phyloP scores from a whole-genome alignment of 2,113 vertebrate species.

The Trematocara zebra region DNA sequence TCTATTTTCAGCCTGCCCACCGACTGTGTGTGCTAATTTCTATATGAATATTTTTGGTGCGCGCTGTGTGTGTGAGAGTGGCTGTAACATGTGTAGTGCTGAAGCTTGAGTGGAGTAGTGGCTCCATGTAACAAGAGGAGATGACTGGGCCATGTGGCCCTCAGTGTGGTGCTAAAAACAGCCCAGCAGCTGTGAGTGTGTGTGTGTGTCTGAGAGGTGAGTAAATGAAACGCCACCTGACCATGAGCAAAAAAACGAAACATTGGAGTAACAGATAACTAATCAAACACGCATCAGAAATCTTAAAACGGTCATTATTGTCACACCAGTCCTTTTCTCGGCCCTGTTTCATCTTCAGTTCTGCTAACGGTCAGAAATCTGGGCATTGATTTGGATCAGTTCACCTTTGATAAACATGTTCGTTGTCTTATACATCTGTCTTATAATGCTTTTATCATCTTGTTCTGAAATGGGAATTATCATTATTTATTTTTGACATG shows the following conservation, averaged over 20 bases:
- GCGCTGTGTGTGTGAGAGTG: not conserved
- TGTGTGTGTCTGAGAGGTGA: not conserved
- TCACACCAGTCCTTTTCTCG: rapidly evolving
- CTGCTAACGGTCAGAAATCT: rapidly evolving
- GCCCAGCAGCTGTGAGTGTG: constrained; percentile 49
- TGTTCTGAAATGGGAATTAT: not conserved
- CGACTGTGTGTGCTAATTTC: not conserved
- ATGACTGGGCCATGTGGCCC: constrained; percentile 43
- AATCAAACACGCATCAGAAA: not conserved
- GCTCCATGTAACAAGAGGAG: constrained; percentile 57
- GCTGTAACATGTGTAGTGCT: not conserved
- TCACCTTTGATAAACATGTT: not conserved
- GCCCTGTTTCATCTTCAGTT: not conserved
- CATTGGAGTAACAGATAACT: not conserved
- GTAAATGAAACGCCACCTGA: constrained; percentile 31
- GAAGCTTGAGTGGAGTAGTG: not conserved
- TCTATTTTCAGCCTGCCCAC: constrained; percentile 29
- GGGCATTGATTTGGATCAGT: not conserved
- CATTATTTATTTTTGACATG: not conserved
- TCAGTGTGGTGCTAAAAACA: constrained; percentile 60
- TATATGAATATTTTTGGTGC: not conserved
- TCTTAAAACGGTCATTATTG: not conserved
- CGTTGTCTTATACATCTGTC: rapidly evolving
- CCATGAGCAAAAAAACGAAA: not conserved
- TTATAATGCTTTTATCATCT: rapidly evolving